Percentiles rank a stretch among this genome's conserved stretches.
Evolutionary conservation across 2,797 vertebrate genomes (phyloP).

Genomic region (Siniperca obscura): DNA sequence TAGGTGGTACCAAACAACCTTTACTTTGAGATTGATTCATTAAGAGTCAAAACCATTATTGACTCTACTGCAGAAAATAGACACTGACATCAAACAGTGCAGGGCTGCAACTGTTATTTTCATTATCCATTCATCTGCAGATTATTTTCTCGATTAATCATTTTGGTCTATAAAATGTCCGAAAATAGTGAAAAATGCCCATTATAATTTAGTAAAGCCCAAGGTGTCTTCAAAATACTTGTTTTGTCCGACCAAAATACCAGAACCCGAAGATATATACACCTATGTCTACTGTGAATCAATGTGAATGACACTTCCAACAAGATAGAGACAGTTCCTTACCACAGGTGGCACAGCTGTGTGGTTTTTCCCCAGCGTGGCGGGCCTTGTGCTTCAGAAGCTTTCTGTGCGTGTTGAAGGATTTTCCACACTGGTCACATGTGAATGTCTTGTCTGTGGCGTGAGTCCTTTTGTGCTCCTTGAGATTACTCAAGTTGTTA

Average conservation of each 20-base stretch:
- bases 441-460: conserved; percentile 92
- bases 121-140: not conserved
- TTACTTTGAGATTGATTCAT: not conserved
- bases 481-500: conserved; percentile 97
- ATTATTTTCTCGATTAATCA: not conserved
- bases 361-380: conserved; percentile 92
- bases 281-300: not conserved
- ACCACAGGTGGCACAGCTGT: conserved; percentile 96
- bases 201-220: not conserved
- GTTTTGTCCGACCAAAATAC: not conserved
- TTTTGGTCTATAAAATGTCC: not conserved
- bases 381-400: conserved; percentile 93
- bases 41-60: not conserved
- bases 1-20: not conserved
- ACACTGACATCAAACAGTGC: not conserved
- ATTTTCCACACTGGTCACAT: conserved; percentile 98
- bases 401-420: conserved; percentile 97
- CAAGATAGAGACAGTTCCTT: conserved; percentile 24
- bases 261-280: not conserved
- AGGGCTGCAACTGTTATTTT: not conserved
- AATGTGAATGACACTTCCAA: not conserved
- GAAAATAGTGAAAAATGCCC: not conserved
- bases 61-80: not conserved
- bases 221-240: not conserved
- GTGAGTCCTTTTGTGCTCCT: conserved; percentile 97